Evolutionary conservation across 2,113 vertebrate species (phyloP).

Genomic region (Apteryx mantelli): DNA sequence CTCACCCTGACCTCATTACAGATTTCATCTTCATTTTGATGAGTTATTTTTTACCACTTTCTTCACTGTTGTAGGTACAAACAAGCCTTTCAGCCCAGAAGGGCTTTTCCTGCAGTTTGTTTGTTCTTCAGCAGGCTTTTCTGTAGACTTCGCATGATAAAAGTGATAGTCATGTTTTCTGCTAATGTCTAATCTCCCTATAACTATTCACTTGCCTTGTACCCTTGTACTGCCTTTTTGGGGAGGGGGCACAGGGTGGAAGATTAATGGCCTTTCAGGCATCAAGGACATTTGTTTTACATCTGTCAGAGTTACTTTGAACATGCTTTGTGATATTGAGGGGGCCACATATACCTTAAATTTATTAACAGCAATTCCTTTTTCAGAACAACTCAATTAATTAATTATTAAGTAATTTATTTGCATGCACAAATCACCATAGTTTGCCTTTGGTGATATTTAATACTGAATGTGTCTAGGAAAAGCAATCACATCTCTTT

Average conservation of each 20-base stretch:
- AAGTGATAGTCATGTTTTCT: background rate
- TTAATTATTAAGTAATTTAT: background rate
- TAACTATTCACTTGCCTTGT: background rate
- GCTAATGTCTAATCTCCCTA: background rate
- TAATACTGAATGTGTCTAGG: background rate
- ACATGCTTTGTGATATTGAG: background rate
- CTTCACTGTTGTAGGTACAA: background rate
- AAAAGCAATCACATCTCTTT: slow-evolving; percentile 10
- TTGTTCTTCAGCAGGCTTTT: background rate
- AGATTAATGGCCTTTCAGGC: background rate
- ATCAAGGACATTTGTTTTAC: background rate
- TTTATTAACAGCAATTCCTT: background rate
- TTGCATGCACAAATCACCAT: background rate
- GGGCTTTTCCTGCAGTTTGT: background rate
- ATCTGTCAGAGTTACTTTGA: background rate
- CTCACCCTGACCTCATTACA: background rate
- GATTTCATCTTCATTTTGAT: background rate
- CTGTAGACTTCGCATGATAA: background rate
- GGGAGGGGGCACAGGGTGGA: background rate
- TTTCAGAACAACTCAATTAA: background rate
- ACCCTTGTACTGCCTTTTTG: background rate
- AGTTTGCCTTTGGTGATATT: background rate
- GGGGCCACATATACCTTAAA: background rate
- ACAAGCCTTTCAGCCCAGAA: background rate
- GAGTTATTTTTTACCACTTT: background rate